Conservation (phyloP, 1,140 invertebrate genomes). For the Pygmarrhopalites habei region DNA sequence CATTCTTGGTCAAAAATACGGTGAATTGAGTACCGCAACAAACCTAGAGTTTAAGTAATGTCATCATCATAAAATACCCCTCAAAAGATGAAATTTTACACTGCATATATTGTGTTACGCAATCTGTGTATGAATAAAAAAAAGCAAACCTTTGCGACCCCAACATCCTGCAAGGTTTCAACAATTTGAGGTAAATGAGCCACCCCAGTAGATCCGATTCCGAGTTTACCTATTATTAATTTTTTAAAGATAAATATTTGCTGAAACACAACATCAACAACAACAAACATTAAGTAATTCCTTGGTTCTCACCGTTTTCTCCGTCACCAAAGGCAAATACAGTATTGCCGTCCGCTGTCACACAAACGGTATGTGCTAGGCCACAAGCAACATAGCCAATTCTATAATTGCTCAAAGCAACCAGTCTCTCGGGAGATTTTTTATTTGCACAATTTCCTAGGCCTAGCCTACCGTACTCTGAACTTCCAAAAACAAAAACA, state of each 20-base stretch:
- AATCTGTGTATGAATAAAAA: too few species aligned
- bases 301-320: conserved; percentile 59
- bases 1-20: conserved; percentile 56
- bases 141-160: conserved; percentile 56
- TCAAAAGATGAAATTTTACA: too few species aligned
- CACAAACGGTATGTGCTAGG: conserved; percentile 51
- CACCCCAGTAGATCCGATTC: conserved; percentile 19
- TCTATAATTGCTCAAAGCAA: conserved; percentile 39
- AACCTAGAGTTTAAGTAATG: too few species aligned
- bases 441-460: conserved; percentile 55
- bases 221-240: conserved; percentile 6
- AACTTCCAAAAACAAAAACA: conserved; percentile 61
- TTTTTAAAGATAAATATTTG: not conserved
- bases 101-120: too few species aligned
- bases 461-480: conserved; percentile 59
- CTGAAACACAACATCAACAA: not conserved
- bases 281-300: too few species aligned
- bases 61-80: too few species aligned
- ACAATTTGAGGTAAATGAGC: conserved; percentile 45
- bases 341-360: conserved; percentile 52
- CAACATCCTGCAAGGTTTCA: conserved; percentile 50
- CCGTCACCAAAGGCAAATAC: conserved; percentile 63
- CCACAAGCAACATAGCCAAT: conserved; percentile 45
- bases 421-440: conserved; percentile 54
- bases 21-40: conserved; percentile 59